phyloP scores from a whole-genome alignment of 1,140 invertebrate species.

The Alviniconcha marisindica region DNA sequence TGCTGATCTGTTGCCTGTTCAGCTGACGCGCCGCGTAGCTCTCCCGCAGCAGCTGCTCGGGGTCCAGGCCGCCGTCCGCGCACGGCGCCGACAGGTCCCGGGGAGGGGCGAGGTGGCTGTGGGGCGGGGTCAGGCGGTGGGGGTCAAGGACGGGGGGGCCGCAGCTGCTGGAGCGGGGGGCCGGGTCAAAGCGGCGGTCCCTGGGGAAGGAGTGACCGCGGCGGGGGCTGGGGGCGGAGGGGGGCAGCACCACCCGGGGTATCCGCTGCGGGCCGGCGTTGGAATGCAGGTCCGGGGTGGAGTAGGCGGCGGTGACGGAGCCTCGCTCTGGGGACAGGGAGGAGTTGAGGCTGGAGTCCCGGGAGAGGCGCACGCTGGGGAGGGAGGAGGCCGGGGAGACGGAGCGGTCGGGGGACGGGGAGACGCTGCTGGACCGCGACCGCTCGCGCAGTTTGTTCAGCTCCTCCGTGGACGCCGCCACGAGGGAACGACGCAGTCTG shows the following conservation, averaged over 20 bases:
- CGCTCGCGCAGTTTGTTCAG: conserved; percentile 41
- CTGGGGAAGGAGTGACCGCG: not conserved
- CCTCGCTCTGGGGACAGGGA: conserved; percentile 25
- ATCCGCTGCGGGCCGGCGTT: not conserved
- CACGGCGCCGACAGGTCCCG: conserved; percentile 15
- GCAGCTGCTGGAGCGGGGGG: not conserved
- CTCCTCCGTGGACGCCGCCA: conserved; percentile 54
- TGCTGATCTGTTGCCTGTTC: conserved; percentile 55
- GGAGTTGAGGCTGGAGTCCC: conserved; percentile 23
- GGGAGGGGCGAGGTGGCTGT: not conserved
- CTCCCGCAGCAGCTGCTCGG: conserved; percentile 56
- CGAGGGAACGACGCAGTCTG: conserved; percentile 52
- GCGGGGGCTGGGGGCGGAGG: not conserved
- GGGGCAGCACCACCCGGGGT: conserved; percentile 21
- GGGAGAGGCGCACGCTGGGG: conserved; percentile 28
- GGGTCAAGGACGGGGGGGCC: not conserved
- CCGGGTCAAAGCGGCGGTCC: not conserved
- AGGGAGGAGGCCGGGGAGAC: conserved; percentile 30
- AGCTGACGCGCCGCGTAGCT: conserved; percentile 50
- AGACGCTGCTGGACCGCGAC: conserved; percentile 32
- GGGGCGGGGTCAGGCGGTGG: not conserved
- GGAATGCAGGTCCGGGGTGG: not conserved
- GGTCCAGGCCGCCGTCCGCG: conserved; percentile 36
- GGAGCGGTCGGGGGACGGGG: conserved; percentile 9
- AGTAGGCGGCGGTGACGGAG: not conserved